Evolutionary conservation across 2,113 vertebrate genomes (phyloP).

Genomic region (Gambusia holbrooki): DNA sequence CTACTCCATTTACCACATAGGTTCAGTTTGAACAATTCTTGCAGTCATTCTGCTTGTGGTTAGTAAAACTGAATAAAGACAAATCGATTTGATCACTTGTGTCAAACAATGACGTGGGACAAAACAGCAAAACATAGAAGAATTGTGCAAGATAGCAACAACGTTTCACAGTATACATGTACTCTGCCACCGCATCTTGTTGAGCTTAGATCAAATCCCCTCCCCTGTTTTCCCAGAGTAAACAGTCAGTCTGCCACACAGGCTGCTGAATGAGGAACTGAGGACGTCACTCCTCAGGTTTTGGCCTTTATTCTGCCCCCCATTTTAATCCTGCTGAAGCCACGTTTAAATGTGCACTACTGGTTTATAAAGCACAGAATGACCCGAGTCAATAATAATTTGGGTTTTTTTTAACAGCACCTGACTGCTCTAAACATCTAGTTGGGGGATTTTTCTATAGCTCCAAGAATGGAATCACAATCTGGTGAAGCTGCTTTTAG

Average conservation of each 20-base stretch:
- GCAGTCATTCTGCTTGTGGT: too few relatives aligned
- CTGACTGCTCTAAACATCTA: slow-evolving; percentile 50
- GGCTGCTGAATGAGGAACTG: slow-evolving; percentile 5
- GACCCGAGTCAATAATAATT: slow-evolving; percentile 29
- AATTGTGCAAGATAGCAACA: not conserved
- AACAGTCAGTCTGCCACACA: not conserved
- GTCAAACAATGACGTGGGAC: too few relatives aligned
- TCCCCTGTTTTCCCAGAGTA: not conserved
- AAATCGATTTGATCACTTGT: too few relatives aligned
- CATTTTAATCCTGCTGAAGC: slow-evolving; percentile 34
- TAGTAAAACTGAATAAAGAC: too few relatives aligned
- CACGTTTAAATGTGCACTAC: slow-evolving; percentile 33
- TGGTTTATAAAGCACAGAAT: slow-evolving; percentile 35
- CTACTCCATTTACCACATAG: not conserved
- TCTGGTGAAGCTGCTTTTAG: slow-evolving; percentile 55
- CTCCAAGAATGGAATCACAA: slow-evolving; percentile 52
- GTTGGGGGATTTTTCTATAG: slow-evolving; percentile 23
- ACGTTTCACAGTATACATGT: not conserved
- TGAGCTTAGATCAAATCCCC: not conserved
- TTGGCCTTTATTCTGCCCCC: slow-evolving; percentile 25
- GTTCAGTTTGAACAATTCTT: not conserved
- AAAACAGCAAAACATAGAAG: too few relatives aligned
- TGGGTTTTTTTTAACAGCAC: slow-evolving; percentile 43
- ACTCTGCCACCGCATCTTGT: not conserved
- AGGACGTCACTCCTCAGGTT: slow-evolving; percentile 20